phyloP scores from a whole-genome alignment of 23 tunicate genomes.

The Clavelina lepadiformis region DNA sequence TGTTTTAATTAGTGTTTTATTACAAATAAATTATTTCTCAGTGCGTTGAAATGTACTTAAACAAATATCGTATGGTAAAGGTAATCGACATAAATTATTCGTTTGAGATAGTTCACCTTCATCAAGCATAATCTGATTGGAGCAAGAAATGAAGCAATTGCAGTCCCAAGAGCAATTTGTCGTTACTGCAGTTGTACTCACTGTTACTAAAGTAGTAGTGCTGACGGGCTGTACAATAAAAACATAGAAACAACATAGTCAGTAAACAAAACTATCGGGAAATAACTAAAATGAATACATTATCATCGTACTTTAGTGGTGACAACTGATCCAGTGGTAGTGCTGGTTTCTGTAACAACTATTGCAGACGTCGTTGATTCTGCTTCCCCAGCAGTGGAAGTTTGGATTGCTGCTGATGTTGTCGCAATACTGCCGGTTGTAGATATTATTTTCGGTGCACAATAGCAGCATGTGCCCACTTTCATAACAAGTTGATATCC shows the following conservation, averaged over 20 bases:
- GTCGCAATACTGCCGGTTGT: neutral
- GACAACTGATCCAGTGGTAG: constrained; percentile 21
- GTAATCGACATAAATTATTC: too few relatives aligned
- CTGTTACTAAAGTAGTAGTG: constrained; percentile 5
- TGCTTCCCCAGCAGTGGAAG: constrained; percentile 28
- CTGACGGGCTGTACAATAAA: too few relatives aligned
- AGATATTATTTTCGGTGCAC: constrained; percentile 24
- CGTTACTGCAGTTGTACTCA: constrained; percentile 10
- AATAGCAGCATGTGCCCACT: constrained; percentile 65
- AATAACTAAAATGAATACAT: too few relatives aligned
- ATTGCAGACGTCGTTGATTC: constrained; percentile 34
- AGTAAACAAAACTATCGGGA: too few relatives aligned
- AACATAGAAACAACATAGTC: too few relatives aligned
- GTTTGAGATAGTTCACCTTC: too few relatives aligned
- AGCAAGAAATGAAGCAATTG: constrained; percentile 74
- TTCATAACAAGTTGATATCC: constrained; percentile 22
- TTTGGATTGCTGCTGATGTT: constrained; percentile 16
- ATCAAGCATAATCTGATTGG: constrained; percentile 41
- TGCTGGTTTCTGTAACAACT: too few relatives aligned
- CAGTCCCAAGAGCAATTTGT: constrained; percentile 75
- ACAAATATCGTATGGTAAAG: too few relatives aligned
- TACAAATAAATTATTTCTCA: too few relatives aligned
- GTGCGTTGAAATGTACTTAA: too few relatives aligned
- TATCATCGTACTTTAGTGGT: too few relatives aligned
- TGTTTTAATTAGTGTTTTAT: too few relatives aligned